Conservation (phyloP, 2,888 invertebrate genomes). For the Cataglyphis altisquamis region DNA sequence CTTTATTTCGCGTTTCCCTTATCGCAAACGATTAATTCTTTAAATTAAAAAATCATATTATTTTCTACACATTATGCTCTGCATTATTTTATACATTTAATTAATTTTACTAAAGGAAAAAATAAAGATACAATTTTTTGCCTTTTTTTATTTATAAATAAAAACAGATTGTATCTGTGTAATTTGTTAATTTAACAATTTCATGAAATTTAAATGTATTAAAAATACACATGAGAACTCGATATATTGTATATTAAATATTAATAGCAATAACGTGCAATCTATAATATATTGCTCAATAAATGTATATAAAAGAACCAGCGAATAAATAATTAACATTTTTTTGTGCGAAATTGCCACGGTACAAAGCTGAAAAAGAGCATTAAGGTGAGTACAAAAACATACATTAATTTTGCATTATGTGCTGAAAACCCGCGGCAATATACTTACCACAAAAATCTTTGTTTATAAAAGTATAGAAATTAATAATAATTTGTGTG, state of each 20-base stretch:
- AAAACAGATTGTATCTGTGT: neutral
- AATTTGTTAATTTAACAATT: conserved; percentile 25
- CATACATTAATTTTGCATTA: conserved; percentile 2
- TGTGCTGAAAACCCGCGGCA: neutral
- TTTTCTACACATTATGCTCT: neutral
- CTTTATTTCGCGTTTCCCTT: neutral
- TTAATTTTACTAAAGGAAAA: neutral
- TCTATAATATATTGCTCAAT: neutral
- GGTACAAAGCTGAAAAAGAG: conserved; percentile 21
- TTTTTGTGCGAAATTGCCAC: neutral
- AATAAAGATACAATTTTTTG: neutral
- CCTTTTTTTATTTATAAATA: neutral
- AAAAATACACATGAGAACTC: too few relatives aligned
- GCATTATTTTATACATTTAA: neutral
- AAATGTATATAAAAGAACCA: neutral
- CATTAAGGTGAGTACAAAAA: neutral
- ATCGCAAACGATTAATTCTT: neutral
- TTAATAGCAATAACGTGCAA: conserved; percentile 1
- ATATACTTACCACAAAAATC: neutral
- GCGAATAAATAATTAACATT: conserved; percentile 29
- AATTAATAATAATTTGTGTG: neutral
- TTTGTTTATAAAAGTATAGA: conserved; percentile 12
- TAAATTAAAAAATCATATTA: neutral
- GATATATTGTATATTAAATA: neutral
- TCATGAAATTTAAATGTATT: neutral